These are phyloP conservation scores for Boloria euphrosyne DNA, from an alignment of 2,888 invertebrate species.

Conservation along the genomic window DNA sequence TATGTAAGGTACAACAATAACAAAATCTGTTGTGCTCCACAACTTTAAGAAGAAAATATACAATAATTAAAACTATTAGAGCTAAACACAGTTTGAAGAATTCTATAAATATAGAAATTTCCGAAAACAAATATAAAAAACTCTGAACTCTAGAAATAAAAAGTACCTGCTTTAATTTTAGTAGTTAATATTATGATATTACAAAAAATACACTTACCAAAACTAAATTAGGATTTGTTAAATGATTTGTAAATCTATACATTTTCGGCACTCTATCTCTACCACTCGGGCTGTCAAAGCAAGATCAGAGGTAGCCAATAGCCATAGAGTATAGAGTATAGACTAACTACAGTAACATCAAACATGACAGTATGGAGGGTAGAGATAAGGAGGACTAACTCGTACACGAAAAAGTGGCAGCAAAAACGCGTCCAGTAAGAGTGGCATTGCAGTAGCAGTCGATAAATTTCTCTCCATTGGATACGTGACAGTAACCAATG, in stretches of 20 bases:
- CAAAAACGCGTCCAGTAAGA: too few species aligned
- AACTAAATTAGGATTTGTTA: conserved; percentile 68
- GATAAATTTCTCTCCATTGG: too few species aligned
- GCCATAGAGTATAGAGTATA: conserved; percentile 9
- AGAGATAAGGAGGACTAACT: too few species aligned
- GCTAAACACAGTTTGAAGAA: neutral
- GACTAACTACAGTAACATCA: too few species aligned
- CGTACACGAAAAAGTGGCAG: too few species aligned
- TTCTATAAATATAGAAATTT: neutral
- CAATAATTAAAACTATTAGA: neutral
- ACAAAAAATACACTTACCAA: conserved; percentile 59
- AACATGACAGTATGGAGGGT: too few species aligned
- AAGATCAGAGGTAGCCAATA: conserved; percentile 53
- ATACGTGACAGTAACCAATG: conserved; percentile 15
- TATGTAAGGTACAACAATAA: conserved; percentile 75
- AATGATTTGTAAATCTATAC: conserved; percentile 74
- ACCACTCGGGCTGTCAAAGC: conserved; percentile 70
- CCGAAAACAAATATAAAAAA: conserved; percentile 7
- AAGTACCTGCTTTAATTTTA: neutral
- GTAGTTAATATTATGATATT: neutral
- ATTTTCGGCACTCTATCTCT: conserved; percentile 74
- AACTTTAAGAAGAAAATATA: conserved; percentile 9
- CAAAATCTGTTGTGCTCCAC: conserved; percentile 42
- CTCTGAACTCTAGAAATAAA: neutral
- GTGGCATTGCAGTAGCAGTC: too few species aligned